phyloP scores from a whole-genome alignment of 2,113 vertebrate genomes.

The Sclerurus mexicanus region DNA sequence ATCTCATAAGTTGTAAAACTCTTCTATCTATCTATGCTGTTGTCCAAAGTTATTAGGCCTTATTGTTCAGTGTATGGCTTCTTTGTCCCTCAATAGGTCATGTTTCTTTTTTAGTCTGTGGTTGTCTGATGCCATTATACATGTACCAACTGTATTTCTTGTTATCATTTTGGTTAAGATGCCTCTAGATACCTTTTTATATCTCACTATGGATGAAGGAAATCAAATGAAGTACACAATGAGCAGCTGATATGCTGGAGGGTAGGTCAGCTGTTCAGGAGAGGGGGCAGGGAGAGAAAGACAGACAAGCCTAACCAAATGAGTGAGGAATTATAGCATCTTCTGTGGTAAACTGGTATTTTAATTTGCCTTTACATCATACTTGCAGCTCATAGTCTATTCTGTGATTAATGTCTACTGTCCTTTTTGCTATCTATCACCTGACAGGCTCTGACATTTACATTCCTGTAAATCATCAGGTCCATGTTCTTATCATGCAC shows the following conservation, averaged over 20 bases:
- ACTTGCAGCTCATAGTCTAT: not conserved
- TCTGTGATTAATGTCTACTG: not conserved
- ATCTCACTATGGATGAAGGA: not conserved
- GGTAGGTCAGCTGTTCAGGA: not conserved
- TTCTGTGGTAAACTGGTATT: not conserved
- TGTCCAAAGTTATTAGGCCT: not conserved
- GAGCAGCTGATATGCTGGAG: not conserved
- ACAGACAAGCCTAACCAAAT: not conserved
- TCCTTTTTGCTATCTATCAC: not conserved
- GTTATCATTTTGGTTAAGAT: not conserved
- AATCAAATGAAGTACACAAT: not conserved
- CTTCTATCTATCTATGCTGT: not conserved
- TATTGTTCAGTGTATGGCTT: not conserved
- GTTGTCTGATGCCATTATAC: not conserved
- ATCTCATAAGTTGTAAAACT: not conserved
- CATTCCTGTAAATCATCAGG: not conserved
- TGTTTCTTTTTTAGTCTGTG: not conserved
- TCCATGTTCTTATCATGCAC: not conserved
- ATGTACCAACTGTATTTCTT: not conserved
- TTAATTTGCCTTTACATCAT: not conserved
- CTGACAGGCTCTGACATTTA: not conserved
- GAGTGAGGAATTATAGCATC: not conserved
- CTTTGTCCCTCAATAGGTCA: not conserved
- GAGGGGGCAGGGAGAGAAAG: too few species aligned
- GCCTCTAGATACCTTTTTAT: not conserved